Conservation (phyloP, 2,888 invertebrate genomes). For the Bombylius major region DNA sequence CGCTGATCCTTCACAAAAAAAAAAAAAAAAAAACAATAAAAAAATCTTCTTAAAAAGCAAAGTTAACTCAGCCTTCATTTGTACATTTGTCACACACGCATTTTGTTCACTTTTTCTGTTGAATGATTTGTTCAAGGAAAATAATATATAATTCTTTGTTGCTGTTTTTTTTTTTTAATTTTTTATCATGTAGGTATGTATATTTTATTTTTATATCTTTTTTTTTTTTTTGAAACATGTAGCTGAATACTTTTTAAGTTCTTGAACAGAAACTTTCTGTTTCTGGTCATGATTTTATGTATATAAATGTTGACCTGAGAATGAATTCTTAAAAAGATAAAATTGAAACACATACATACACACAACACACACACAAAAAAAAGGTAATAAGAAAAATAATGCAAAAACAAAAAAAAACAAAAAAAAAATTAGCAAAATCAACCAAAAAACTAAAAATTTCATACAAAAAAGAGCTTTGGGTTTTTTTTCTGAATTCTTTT, state of each 20-base stretch:
- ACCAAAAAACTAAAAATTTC: too few species aligned
- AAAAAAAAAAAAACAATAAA: not conserved
- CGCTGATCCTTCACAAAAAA: not conserved
- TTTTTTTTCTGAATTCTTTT: too few species aligned
- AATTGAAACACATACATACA: too few species aligned
- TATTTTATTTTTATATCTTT: not conserved
- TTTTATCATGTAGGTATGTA: too few species aligned
- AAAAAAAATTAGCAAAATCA: not conserved
- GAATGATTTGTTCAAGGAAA: not conserved
- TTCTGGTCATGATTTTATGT: not conserved
- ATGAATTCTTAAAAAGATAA: not conserved
- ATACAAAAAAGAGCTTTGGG: too few species aligned
- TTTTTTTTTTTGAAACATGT: too few species aligned
- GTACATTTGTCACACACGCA: not conserved
- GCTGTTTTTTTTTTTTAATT: not conserved
- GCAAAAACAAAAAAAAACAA: not conserved
- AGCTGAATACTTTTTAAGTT: too few species aligned
- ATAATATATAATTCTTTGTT: not conserved
- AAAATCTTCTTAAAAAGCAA: not conserved
- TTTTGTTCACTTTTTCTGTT: not conserved
- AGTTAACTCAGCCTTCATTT: not conserved
- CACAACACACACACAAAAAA: too few species aligned
- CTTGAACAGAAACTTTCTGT: not conserved
- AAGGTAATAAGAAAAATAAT: too few species aligned
- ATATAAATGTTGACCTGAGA: not conserved